Conservation (phyloP, 1,140 invertebrate genomes). For the Zaprionus lachaisei region DNA sequence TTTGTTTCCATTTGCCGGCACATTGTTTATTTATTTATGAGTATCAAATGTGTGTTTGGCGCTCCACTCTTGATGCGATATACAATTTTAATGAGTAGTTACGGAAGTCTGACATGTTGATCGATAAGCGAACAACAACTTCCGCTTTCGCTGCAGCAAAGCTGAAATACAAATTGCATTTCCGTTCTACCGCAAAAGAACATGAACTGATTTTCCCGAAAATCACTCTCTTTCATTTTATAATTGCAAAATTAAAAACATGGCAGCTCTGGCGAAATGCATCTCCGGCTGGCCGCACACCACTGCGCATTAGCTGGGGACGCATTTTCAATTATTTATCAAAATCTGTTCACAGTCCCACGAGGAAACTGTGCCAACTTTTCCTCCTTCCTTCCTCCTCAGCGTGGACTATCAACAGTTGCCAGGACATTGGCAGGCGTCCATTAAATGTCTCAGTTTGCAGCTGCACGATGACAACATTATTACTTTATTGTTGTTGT, state of each 20-base stretch:
- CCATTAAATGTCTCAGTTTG: slow-evolving; percentile 55
- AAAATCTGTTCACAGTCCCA: slow-evolving; percentile 20
- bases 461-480: slow-evolving; percentile 64
- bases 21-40: slow-evolving; percentile 38
- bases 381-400: slow-evolving; percentile 1
- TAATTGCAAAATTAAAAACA: slow-evolving; percentile 74
- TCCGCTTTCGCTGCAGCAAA: slow-evolving; percentile 61
- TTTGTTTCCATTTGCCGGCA: slow-evolving; percentile 14
- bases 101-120: slow-evolving; percentile 4
- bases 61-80: background rate
- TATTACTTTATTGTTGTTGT: slow-evolving; percentile 50
- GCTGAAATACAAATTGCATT: slow-evolving; percentile 70
- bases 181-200: slow-evolving; percentile 35
- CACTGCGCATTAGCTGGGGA: slow-evolving; percentile 2
- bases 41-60: background rate
- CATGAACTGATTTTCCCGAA: slow-evolving; percentile 46
- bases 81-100: slow-evolving; percentile 24
- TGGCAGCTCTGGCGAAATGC: slow-evolving; percentile 40
- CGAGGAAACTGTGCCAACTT: slow-evolving; percentile 23
- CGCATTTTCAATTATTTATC: slow-evolving; percentile 50
- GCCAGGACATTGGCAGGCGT: slow-evolving; percentile 22
- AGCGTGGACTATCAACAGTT: slow-evolving; percentile 56
- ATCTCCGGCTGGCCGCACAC: slow-evolving; percentile 54
- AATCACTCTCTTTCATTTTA: slow-evolving; percentile 25
- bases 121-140: slow-evolving; percentile 61